Percentiles rank a stretch among this genome's conserved stretches.
These are phyloP conservation scores for Patella ulyssiponensis DNA, from an alignment of 2,888 invertebrate genomes.

Conservation along the genomic window DNA sequence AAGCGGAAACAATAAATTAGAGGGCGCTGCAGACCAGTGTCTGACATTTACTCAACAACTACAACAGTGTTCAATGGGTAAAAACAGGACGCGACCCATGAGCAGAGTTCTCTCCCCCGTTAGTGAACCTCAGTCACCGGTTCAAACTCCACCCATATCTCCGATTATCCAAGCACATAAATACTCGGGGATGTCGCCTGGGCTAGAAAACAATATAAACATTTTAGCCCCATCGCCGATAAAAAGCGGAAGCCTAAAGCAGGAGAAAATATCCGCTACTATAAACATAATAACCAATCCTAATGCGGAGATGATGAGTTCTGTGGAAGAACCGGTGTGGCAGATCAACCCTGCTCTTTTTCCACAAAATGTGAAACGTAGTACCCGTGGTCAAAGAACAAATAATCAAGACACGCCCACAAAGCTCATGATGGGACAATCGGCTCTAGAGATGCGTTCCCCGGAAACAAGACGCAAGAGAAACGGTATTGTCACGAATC, in stretches of 20 bases:
- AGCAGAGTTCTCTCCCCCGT: slow-evolving; percentile 76
- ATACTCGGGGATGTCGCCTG: slow-evolving; percentile 33
- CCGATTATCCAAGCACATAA: slow-evolving; percentile 73
- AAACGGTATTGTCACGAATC: slow-evolving; percentile 73
- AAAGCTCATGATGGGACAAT: slow-evolving; percentile 57
- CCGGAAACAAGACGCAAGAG: slow-evolving; percentile 68
- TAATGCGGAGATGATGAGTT: slow-evolving; percentile 58
- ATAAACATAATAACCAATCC: slow-evolving; percentile 66
- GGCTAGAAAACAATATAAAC: slow-evolving; percentile 48
- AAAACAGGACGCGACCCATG: slow-evolving; percentile 80
- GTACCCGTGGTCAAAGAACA: slow-evolving; percentile 44
- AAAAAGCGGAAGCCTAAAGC: slow-evolving; percentile 52
- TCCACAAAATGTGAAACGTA: slow-evolving; percentile 43
- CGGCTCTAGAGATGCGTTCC: slow-evolving; percentile 60
- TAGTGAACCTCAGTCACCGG: slow-evolving; percentile 81
- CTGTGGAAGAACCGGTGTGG: slow-evolving; percentile 67
- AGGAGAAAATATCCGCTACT: slow-evolving; percentile 57
- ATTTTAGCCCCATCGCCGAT: slow-evolving; percentile 48
- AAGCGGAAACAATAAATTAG: slow-evolving; percentile 37
- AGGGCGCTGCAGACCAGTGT: slow-evolving; percentile 50
- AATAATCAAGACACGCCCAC: slow-evolving; percentile 47
- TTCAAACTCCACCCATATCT: slow-evolving; percentile 86
- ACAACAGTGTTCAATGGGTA: slow-evolving; percentile 81
- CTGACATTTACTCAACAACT: slow-evolving; percentile 93
- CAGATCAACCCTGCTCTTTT: slow-evolving; percentile 60